Percentiles rank a stretch among this genome's conserved stretches.
phyloP scores from a whole-genome alignment of 2,113 vertebrate species.

The Narcine bancroftii region DNA sequence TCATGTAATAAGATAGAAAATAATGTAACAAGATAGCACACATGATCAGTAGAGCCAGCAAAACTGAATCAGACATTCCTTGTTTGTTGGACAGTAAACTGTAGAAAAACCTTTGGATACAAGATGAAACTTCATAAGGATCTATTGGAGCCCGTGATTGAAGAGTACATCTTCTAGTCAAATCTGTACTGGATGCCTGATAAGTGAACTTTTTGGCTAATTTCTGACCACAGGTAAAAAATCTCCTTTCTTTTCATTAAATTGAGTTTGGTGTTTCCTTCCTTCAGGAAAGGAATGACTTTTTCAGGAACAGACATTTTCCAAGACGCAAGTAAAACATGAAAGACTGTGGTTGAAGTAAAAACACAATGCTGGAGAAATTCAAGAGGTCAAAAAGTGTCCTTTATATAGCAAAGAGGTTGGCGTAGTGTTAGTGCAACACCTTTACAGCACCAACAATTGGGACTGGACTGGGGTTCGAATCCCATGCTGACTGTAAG shows the following conservation, averaged over 20 bases:
- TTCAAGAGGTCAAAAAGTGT: too few relatives aligned
- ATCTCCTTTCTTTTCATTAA: background rate
- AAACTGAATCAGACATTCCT: background rate
- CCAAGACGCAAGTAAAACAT: too few relatives aligned
- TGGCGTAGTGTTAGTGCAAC: too few relatives aligned
- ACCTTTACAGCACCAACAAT: too few relatives aligned
- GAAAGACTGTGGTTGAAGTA: too few relatives aligned
- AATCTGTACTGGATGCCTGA: background rate
- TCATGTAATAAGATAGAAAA: background rate
- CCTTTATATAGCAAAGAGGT: too few relatives aligned
- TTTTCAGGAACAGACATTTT: background rate
- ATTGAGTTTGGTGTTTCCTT: background rate
- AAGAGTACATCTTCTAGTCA: background rate
- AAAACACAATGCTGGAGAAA: too few relatives aligned
- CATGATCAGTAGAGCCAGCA: background rate
- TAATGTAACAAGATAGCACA: background rate
- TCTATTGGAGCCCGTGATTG: constrained; percentile 1
- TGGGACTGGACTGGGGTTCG: too few relatives aligned
- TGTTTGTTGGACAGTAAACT: constrained; percentile 1
- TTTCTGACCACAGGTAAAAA: background rate
- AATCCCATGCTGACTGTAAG: too few relatives aligned
- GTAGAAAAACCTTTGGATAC: background rate
- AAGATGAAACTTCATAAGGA: background rate
- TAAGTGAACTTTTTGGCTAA: background rate
- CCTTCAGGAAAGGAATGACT: too few relatives aligned